Evolutionary conservation across 2,113 vertebrate species (phyloP).

Genomic region (Chelonoidis abingdonii): DNA sequence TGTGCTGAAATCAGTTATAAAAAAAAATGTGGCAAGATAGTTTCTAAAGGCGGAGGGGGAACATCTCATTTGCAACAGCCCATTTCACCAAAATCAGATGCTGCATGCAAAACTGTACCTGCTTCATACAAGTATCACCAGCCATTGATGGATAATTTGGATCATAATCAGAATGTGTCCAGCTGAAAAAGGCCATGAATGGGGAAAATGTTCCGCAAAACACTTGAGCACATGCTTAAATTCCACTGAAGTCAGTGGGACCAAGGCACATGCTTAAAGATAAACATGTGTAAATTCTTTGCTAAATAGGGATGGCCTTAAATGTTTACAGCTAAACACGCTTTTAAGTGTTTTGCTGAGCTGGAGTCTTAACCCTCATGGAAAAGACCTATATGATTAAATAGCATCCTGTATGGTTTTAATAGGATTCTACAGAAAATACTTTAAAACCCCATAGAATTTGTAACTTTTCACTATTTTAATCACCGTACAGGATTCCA

Average conservation of each 20-base stretch:
- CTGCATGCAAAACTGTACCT: background rate
- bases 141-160: background rate
- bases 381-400: background rate
- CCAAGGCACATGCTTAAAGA: background rate
- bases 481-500: background rate
- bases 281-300: background rate
- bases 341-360: background rate
- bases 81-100: background rate
- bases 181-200: background rate
- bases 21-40: background rate
- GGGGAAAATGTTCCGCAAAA: background rate
- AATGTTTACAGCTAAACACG: background rate
- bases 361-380: background rate
- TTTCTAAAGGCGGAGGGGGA: background rate
- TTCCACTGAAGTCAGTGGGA: background rate
- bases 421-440: background rate
- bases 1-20: background rate
- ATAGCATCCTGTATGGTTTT: background rate
- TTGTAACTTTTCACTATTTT: background rate
- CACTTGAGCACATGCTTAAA: background rate
- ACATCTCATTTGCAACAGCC: background rate
- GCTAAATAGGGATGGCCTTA: background rate
- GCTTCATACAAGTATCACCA: background rate
- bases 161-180: accelerated
- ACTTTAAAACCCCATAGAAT: background rate